Percentiles rank a stretch among this genome's conserved stretches.
phyloP scores from a whole-genome alignment of 2,113 vertebrate species.

The Nyctereutes procyonoides region DNA sequence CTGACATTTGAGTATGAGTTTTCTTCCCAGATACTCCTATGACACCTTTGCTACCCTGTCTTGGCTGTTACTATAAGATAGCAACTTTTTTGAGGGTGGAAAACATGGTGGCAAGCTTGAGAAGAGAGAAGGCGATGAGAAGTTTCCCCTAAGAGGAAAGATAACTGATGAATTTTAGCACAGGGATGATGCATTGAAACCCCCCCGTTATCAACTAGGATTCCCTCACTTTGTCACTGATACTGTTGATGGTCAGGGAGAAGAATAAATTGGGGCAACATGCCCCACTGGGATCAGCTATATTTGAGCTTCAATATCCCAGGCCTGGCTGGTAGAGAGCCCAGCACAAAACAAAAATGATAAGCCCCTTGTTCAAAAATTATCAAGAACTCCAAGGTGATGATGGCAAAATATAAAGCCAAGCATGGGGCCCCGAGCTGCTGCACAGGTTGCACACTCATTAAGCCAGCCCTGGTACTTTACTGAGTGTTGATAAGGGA shows the following conservation, averaged over 20 bases:
- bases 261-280: too few species aligned
- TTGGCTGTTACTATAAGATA: background rate
- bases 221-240: background rate
- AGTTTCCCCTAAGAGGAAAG: background rate
- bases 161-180: background rate
- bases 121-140: background rate
- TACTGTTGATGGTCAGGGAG: background rate
- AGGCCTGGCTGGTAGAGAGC: background rate
- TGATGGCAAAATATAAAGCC: background rate
- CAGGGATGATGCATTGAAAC: background rate
- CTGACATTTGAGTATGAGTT: background rate
- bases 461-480: background rate
- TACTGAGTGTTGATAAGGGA: background rate
- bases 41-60: background rate
- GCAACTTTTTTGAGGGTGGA: background rate
- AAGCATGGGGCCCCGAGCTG: too few species aligned
- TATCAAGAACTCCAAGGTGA: background rate
- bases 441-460: accelerated
- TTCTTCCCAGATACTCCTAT: background rate
- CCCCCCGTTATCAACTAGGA: background rate
- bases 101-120: background rate
- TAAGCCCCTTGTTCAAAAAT: background rate
- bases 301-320: background rate
- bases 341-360: background rate
- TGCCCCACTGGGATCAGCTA: background rate